Evolutionary conservation across 1,140 invertebrate genomes (phyloP).

Genomic region (Neodiprion pinetum): DNA sequence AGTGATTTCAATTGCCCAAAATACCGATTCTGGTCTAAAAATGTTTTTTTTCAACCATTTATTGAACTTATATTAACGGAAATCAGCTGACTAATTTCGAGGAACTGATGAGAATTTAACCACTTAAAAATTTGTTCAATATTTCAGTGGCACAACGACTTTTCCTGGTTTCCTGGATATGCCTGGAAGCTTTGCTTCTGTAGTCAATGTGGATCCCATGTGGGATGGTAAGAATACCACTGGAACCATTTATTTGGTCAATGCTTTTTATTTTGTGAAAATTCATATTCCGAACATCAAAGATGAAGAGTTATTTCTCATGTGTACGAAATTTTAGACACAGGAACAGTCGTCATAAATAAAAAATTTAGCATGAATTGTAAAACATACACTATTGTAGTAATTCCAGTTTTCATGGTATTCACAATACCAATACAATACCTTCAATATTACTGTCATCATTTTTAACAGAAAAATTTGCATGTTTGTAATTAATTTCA

Average conservation of each 20-base stretch:
- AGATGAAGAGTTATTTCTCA: too few relatives aligned
- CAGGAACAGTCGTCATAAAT: too few relatives aligned
- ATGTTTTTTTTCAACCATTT: constrained; percentile 2
- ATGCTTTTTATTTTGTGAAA: constrained; percentile 12
- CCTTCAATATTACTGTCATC: too few relatives aligned
- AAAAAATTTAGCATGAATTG: too few relatives aligned
- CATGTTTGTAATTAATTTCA: constrained; percentile 29
- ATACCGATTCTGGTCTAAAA: background rate
- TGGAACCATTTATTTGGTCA: background rate
- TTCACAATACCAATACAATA: too few relatives aligned
- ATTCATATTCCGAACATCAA: background rate
- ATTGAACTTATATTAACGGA: background rate
- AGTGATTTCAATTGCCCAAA: background rate
- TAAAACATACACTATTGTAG: too few relatives aligned
- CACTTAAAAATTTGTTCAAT: background rate
- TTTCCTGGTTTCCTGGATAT: constrained; percentile 60
- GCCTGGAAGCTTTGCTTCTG: constrained; percentile 59
- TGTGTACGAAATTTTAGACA: too few relatives aligned
- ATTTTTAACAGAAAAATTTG: too few relatives aligned
- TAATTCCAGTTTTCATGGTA: too few relatives aligned
- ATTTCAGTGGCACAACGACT: constrained; percentile 44
- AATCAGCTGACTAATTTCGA: background rate
- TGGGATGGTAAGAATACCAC: constrained; percentile 56
- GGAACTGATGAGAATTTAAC: background rate
- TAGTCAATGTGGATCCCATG: constrained; percentile 51